Base-by-base conservation (phyloP, 1,140 invertebrate genomes). In the Ostrea denselamellosa region DNA sequence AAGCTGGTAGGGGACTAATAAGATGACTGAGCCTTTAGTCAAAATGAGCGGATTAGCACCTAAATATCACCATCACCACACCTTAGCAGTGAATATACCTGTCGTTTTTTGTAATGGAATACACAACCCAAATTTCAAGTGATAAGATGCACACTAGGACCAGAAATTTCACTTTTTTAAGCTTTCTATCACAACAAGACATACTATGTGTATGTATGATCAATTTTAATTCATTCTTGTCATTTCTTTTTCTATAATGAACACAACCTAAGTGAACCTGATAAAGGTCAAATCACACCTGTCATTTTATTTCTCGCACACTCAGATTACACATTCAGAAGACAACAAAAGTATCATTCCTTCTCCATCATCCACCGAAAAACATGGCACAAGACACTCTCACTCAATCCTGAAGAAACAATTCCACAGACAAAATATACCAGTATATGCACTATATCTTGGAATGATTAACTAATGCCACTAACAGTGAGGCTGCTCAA, bases 181-280 rank as follows among this genome's bases (percentile, higher is more conserved):
- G 34, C 34, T 44, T 44, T 44, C 34, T 28, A 28, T 77, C 68
- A 77, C 25, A 77, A 77, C 14, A 71, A 77, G 9, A 77, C 68
- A 77, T 25, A 77, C 9, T 77, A 28, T 12, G 25, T 28, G 28
- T 77, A 77, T 77, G 28, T 77, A 77, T 77, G 68, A 77, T 77
- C 68, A 77, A 28, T 77, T 77, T 77, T 77, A 77, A 77, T 77
- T 77, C 25, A 77, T 77, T 77, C 68, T 77, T 77, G 68, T 77
- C 22, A 77, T 77, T 77, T 77, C 68, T 77, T 25, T 77, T 77
- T 77, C 68, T 77, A 77, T 77, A 77, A 77, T 77, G 68, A 77
- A 77, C 68, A 77, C 68, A 77, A 77, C 68, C 68, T 77, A 77
- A 77, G 68, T 77, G 68, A 77, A 77, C 68, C 68, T 77, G 68